Evolutionary conservation across 2,888 invertebrate genomes (phyloP).

Genomic region (Galeopsomyia nigrocyanea): DNA sequence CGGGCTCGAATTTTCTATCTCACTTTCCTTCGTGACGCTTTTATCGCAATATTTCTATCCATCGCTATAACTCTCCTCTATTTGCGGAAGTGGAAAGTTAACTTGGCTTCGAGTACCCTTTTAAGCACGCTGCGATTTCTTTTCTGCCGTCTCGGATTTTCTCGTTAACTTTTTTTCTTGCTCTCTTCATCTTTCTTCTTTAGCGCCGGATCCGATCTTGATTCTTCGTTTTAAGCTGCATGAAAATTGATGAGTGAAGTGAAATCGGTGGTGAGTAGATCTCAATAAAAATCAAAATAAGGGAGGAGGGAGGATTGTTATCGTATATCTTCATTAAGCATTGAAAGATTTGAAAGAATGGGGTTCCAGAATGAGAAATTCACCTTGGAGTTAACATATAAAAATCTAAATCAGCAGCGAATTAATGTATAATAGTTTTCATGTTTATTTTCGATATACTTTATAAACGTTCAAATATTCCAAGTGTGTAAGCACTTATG

Average conservation of each 20-base stretch:
- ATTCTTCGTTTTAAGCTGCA: constrained; percentile 9
- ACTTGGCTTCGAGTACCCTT: constrained; percentile 31
- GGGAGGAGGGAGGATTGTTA: too few species aligned
- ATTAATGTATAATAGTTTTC: too few species aligned
- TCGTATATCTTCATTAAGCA: too few species aligned
- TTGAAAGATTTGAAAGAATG: too few species aligned
- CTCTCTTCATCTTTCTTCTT: constrained; percentile 4
- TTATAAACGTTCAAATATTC: too few species aligned
- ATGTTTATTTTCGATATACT: too few species aligned
- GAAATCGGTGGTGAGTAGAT: not conserved
- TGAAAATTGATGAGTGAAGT: constrained; percentile 22
- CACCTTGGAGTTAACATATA: too few species aligned
- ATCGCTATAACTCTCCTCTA: constrained; percentile 12
- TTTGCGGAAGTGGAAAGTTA: constrained; percentile 37
- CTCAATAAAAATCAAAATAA: too few species aligned
- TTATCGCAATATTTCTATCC: constrained; percentile 34
- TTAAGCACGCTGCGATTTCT: constrained; percentile 26
- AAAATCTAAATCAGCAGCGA: too few species aligned
- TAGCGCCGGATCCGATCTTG: constrained; percentile 7
- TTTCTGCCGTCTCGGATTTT: constrained; percentile 1
- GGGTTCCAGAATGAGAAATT: too few species aligned
- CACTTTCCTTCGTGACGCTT: constrained; percentile 6
- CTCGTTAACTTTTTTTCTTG: not conserved
- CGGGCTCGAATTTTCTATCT: not conserved
- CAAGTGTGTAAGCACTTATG: too few species aligned